These are phyloP conservation scores for Myoxocephalus aenaeus DNA, from an alignment of 2,797 vertebrate species.

Conservation along the genomic window DNA sequence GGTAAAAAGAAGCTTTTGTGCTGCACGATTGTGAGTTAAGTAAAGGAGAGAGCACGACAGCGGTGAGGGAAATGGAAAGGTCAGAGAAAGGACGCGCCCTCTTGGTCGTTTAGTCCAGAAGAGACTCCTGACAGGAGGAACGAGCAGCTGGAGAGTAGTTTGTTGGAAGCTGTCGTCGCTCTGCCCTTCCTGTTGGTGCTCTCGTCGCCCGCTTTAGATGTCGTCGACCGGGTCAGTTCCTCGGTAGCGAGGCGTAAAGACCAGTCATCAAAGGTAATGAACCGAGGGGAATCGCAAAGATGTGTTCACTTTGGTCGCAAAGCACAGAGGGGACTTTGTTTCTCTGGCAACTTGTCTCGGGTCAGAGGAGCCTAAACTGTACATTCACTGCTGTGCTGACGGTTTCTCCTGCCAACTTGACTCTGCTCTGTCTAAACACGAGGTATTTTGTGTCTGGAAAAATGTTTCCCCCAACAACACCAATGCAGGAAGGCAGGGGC, in stretches of 20 bases:
- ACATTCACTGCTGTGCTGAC: too few species aligned
- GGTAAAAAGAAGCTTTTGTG: not conserved
- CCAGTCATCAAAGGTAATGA: not conserved
- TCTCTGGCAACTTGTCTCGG: not conserved
- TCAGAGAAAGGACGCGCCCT: slow-evolving; percentile 18
- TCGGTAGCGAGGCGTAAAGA: not conserved
- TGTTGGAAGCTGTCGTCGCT: not conserved
- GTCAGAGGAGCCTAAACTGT: not conserved
- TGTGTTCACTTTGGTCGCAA: too few species aligned
- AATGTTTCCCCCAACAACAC: too few species aligned
- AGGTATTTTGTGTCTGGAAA: too few species aligned
- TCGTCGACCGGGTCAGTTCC: too few species aligned
- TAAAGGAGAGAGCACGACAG: slow-evolving; percentile 1
- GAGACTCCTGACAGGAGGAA: not conserved
- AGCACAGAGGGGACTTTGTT: not conserved
- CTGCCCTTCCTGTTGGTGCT: not conserved
- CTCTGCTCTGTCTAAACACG: too few species aligned
- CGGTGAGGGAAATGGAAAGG: slow-evolving; percentile 32
- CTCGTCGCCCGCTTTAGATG: not conserved
- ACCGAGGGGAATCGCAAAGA: not conserved
- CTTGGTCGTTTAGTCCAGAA: not conserved
- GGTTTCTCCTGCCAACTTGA: too few species aligned
- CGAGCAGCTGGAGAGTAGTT: not conserved
- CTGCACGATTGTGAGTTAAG: slow-evolving; percentile 1
- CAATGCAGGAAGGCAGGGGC: too few species aligned